A percentile compares a stretch with the other conserved stretches of the same genome.
Evolutionary conservation across 2,888 invertebrate genomes (phyloP).

Genomic region (Lithophane ornitopus): DNA sequence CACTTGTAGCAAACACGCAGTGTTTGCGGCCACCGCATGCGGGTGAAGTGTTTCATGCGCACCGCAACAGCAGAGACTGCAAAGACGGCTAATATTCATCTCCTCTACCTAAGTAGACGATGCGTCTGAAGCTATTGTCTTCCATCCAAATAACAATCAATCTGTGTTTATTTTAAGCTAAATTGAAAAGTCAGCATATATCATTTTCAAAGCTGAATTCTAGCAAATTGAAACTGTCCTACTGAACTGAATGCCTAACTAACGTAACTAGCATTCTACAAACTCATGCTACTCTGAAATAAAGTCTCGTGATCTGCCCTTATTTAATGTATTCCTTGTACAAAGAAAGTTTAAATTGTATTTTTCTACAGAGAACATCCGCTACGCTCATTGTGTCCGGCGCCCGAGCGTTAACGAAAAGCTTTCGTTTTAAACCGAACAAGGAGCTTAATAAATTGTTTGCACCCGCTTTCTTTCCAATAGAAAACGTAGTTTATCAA

Average conservation of each 20-base stretch:
- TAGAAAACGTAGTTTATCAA: constrained; percentile 54
- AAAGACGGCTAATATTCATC: neutral
- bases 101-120: neutral
- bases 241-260: constrained; percentile 3
- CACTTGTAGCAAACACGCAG: neutral
- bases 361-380: constrained; percentile 68
- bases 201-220: neutral
- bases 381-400: constrained; percentile 65
- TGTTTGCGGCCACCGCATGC: constrained; percentile 7
- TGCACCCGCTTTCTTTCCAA: constrained; percentile 52
- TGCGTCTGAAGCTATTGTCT: too few species aligned
- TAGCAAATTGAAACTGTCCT: constrained; percentile 5
- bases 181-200: too few species aligned
- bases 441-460: constrained; percentile 70
- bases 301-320: constrained; percentile 53
- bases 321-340: constrained; percentile 64
- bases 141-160: neutral
- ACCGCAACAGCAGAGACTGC: neutral
- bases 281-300: constrained; percentile 37
- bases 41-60: neutral
- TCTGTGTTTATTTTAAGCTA: neutral
- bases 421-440: constrained; percentile 63
- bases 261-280: constrained; percentile 6
- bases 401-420: constrained; percentile 62
- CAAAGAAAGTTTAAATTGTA: constrained; percentile 69